Conservation (phyloP, 1,140 invertebrate species). For the Pseudomyrmex gracilis region DNA sequence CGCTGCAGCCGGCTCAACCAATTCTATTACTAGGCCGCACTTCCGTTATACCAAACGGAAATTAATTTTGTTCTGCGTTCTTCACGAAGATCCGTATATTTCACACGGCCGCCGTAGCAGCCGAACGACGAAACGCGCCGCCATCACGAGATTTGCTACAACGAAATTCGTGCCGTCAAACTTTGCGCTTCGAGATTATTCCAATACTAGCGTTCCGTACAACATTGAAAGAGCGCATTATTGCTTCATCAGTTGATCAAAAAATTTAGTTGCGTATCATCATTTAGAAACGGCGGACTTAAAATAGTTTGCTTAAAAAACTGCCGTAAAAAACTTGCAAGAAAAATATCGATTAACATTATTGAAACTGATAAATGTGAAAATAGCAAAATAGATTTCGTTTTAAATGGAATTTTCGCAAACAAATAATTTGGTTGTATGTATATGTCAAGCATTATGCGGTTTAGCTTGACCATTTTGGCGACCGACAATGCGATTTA, state of each 20-base stretch:
- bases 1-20: constrained; percentile 36
- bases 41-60: constrained; percentile 50
- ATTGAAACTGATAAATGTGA: neutral
- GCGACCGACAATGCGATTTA: constrained; percentile 18
- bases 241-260: neutral
- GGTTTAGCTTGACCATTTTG: neutral
- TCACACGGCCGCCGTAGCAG: constrained; percentile 46
- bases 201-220: neutral
- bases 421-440: neutral
- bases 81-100: constrained; percentile 49
- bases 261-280: neutral
- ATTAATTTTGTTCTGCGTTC: constrained; percentile 67
- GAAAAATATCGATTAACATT: neutral
- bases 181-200: neutral
- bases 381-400: neutral
- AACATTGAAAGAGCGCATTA: neutral
- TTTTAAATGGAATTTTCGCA: neutral
- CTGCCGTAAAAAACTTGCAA: neutral
- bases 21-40: constrained; percentile 57
- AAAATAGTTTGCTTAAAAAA: constrained; percentile 12
- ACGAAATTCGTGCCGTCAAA: constrained; percentile 2
- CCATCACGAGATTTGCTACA: neutral
- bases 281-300: neutral
- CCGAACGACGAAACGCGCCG: constrained; percentile 23
- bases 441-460: constrained; percentile 11